Base-by-base conservation (phyloP, 1,140 invertebrate species). In the Philopotamus ludificatus region DNA sequence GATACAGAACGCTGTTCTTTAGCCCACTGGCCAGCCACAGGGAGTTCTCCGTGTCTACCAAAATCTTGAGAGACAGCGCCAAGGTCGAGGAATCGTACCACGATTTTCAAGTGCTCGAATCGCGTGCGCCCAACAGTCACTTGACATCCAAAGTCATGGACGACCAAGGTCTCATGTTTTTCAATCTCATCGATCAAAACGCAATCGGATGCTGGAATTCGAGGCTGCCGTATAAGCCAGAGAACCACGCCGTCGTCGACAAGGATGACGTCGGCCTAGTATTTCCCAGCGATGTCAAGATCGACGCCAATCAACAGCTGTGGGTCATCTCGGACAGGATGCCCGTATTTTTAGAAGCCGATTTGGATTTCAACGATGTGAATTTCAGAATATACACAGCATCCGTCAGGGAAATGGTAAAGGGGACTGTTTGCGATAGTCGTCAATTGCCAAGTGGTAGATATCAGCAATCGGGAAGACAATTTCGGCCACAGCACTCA, bases 291-390 rank as follows among this genome's bases (percentile, higher is more conserved):
- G 90, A 92, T 71, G 81, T 93, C 25, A 91, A 91, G 78, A 86
- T 92, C 65, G 86, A 88, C 68, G 77, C 77, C 12, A 77, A 83
- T 58, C 77, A 80, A 66, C 84, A 86, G 64, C 79, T 87, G 8
- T 93, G 90, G 90, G 86, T 91, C 0, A 86, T 93, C 1, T 91
- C 89, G 0, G 90, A 93, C 72, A 79, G 86, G 25, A 91, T 93
- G 90, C 87, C 90, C 0, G 83, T 87, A 26, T 91, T 92, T 67
- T 74, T 92, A 15, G 77, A 89, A 59, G 81, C 87, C 1, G 83
- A 84, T 41, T 73, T 93, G 8, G 86, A 92, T 72, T 91, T 87
- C 66, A 86, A 83, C 22, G 89, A 92, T 67, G 80, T 89, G 1
- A 92, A 92, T 72, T 92, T 91, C 80, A 84, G 89, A 72, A 86